Conservation (phyloP, 2,797 vertebrate species). For the Gephyroberyx darwinii region DNA sequence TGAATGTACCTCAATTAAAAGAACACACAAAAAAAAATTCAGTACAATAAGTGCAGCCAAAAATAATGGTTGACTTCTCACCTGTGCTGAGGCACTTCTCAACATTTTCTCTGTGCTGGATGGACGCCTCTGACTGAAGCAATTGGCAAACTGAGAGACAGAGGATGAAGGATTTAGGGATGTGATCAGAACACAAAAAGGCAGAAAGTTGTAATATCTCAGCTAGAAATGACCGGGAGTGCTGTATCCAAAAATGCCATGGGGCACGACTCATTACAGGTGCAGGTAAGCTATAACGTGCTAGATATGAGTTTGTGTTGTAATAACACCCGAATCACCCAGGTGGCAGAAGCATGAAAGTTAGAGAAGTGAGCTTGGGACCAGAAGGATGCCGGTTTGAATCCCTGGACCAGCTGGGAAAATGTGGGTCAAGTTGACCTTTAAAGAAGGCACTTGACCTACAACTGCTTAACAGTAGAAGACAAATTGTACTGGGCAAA, state of each 20-base stretch:
- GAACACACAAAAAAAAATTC: background rate
- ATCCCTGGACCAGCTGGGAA: too few relatives aligned
- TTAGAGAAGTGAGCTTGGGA: too few relatives aligned
- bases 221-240: background rate
- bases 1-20: too few relatives aligned
- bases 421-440: too few relatives aligned
- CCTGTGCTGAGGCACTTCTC: slow-evolving; percentile 75
- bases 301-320: background rate
- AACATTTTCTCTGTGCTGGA: slow-evolving; percentile 69
- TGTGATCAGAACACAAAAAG: background rate
- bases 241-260: background rate
- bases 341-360: too few relatives aligned
- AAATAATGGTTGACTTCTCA: slow-evolving; percentile 29
- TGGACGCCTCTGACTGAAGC: background rate
- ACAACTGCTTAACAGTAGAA: too few relatives aligned
- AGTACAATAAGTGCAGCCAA: background rate
- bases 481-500: too few relatives aligned
- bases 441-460: too few relatives aligned
- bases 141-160: background rate
- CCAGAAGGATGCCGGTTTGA: too few relatives aligned
- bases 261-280: background rate
- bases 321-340: too few relatives aligned
- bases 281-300: background rate
- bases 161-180: background rate
- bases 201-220: background rate